Conservation (phyloP, 2,797 vertebrate genomes). For the Erethizon dorsatum region DNA sequence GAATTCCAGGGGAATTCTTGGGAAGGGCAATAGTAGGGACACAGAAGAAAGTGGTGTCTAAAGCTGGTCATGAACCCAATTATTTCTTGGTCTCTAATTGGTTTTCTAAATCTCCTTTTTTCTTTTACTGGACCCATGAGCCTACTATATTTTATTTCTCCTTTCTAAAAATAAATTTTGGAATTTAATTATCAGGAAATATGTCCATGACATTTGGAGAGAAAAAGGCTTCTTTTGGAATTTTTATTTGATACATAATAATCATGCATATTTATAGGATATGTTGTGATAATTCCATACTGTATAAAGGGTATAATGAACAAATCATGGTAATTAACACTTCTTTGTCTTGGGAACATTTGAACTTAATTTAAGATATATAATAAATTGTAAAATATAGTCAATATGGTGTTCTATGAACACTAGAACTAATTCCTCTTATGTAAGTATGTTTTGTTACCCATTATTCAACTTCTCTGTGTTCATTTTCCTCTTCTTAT, state of each 20-base stretch:
- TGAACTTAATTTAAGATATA: not conserved
- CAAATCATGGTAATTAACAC: not conserved
- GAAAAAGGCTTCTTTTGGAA: too few relatives aligned
- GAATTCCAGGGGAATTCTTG: not conserved
- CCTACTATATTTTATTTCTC: not conserved
- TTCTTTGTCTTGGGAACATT: not conserved
- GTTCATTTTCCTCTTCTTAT: not conserved
- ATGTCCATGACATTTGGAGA: not conserved
- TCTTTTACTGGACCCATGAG: not conserved
- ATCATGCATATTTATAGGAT: not conserved
- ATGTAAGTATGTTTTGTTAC: not conserved
- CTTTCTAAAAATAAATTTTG: not conserved
- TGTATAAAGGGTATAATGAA: not conserved
- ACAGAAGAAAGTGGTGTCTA: not conserved
- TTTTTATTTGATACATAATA: not conserved
- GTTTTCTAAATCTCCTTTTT: not conserved
- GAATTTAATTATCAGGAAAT: not conserved
- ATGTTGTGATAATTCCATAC: not conserved
- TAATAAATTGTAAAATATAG: not conserved
- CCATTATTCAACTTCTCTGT: not conserved
- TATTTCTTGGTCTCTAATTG: not conserved
- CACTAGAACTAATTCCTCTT: not conserved
- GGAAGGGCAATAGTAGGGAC: accelerated
- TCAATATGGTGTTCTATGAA: not conserved
- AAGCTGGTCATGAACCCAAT: not conserved